phyloP scores from a whole-genome alignment of 2,113 vertebrate genomes.

The Cyanoderma ruficeps region DNA sequence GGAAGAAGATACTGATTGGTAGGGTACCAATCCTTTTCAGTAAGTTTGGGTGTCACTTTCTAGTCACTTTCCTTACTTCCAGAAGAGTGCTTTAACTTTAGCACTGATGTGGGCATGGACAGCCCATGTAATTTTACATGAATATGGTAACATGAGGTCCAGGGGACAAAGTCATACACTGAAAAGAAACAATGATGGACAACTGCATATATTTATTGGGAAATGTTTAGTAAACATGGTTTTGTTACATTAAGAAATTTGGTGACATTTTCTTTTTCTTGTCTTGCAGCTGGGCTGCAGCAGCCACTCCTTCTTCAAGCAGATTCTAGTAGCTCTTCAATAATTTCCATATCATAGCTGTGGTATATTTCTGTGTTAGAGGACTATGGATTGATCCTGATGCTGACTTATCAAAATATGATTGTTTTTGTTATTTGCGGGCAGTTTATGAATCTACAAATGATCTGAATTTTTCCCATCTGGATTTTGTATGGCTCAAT shows the following conservation, averaged over 20 bases:
- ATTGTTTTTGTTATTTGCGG: neutral
- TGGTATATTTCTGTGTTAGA: neutral
- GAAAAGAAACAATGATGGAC: neutral
- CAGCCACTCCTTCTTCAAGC: neutral
- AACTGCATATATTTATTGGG: neutral
- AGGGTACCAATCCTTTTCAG: neutral
- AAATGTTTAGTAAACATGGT: neutral
- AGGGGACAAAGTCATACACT: neutral
- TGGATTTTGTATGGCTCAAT: neutral
- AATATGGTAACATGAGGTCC: neutral
- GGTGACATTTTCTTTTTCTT: neutral
- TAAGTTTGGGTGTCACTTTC: neutral
- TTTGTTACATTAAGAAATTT: neutral
- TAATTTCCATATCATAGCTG: neutral
- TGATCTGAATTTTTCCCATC: neutral
- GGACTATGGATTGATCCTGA: neutral
- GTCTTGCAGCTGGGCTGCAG: neutral
- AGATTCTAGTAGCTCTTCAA: neutral
- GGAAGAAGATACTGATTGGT: neutral
- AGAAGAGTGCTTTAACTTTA: neutral
- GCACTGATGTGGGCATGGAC: neutral
- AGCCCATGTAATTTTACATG: neutral
- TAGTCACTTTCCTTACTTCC: neutral
- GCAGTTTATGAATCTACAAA: neutral
- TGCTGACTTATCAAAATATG: neutral